These are phyloP conservation scores for Mugil cephalus DNA, from an alignment of 2,113 vertebrate genomes.

Conservation along the genomic window DNA sequence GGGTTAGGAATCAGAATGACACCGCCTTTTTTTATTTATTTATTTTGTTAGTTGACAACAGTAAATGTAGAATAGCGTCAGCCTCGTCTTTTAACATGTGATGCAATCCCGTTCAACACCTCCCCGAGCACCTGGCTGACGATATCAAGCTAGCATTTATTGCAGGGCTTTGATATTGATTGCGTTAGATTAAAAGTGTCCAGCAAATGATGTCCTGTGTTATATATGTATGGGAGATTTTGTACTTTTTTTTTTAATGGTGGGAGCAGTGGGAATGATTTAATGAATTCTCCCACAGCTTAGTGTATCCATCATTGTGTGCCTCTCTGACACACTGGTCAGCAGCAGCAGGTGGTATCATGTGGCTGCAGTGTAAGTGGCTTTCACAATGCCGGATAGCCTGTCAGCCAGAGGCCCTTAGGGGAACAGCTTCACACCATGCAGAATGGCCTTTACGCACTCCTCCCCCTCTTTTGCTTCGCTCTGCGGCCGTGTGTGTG, in stretches of 20 bases:
- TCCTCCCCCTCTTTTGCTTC: constrained; percentile 38
- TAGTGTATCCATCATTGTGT: constrained; percentile 75
- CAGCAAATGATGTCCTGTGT: not conserved
- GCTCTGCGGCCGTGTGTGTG: constrained; percentile 22
- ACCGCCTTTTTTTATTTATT: constrained; percentile 1
- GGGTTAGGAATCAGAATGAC: not conserved
- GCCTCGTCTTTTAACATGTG: not conserved
- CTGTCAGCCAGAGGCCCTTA: constrained; percentile 76
- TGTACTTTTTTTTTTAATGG: constrained; percentile 23
- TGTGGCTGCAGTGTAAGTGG: constrained; percentile 80
- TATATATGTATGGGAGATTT: constrained; percentile 12
- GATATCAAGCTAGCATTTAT: constrained; percentile 6
- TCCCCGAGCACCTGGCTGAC: not conserved
- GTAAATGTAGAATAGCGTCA: not conserved
- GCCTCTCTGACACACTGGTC: constrained; percentile 67
- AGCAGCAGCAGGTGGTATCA: constrained; percentile 79
- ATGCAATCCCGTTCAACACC: constrained; percentile 14
- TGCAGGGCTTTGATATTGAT: constrained; percentile 2
- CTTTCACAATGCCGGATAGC: constrained; percentile 80
- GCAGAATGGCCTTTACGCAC: constrained; percentile 74
- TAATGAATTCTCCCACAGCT: constrained; percentile 67
- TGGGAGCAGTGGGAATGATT: constrained; percentile 55
- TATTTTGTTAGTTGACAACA: not conserved
- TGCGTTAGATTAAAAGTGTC: constrained; percentile 30
- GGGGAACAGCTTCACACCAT: constrained; percentile 71